Base-by-base conservation (phyloP, 2,797 vertebrate species). In the Psittacula derbiana region DNA sequence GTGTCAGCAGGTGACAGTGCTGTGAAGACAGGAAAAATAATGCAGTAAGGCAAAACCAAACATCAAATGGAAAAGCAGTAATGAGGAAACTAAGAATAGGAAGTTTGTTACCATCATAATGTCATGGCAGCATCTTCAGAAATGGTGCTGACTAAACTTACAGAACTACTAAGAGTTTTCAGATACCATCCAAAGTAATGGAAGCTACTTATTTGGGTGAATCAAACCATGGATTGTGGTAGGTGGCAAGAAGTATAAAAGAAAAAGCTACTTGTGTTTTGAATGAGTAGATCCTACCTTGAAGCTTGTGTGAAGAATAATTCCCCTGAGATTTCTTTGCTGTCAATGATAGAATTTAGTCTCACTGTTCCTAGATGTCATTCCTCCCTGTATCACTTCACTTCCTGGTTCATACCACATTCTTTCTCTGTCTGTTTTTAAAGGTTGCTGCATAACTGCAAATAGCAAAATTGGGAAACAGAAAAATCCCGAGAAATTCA, bases 41-140 rank as follows among this genome's bases (percentile, higher is more conserved):
- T 33, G 81, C 96, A 95, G 76, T 75, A 95, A 95, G 92, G 95
- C 95, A 97, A 97, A 95, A 94, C 87, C 94, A 90, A 69, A 71
- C 97, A 92, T 93, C 61, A 49, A 93, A 93, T 94, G 86, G 40
- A 96, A 97, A 96, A 96, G 80, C 90, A 84, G 70, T 95, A 95
- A 97, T 90, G 78, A 96, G 86, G 86, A 76, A 96, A 92, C 80
- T 71, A 96, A 95, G 95, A 95, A 65, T 88, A 97, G 91, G 92
- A 88, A 41, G 16, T 79, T 25, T 78, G 86, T 81, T 95, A 55
- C 70, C 65, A 80, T 88, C 70, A 12, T 89, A 76, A 62, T 55
- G 52, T 76, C 24, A 8, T 46, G 61, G 74, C 53, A 84, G 64
- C 44, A 40, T 76, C 80, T 86, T 93, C 20, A 24, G 41, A 41